These are phyloP conservation scores for Bombus pyrosoma DNA, from an alignment of 1,140 invertebrate species.

Conservation along the genomic window DNA sequence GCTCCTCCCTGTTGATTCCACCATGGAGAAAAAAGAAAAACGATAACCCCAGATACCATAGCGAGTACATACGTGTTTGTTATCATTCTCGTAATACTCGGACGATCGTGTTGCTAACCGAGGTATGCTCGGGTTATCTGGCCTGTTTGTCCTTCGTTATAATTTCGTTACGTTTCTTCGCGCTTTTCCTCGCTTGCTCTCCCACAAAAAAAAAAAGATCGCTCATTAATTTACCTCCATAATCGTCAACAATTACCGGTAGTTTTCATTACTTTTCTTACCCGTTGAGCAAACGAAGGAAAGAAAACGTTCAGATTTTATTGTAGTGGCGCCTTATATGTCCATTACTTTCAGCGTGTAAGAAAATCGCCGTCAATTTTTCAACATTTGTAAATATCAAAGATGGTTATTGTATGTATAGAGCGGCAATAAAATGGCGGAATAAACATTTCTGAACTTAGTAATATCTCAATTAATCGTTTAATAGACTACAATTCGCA, in stretches of 20 bases:
- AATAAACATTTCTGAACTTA: neutral
- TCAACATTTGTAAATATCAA: neutral
- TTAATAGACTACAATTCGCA: neutral
- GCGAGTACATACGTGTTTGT: slow-evolving; percentile 44
- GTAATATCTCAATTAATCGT: neutral
- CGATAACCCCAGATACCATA: slow-evolving; percentile 59
- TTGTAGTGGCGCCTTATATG: no score
- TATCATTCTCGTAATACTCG: slow-evolving; percentile 68
- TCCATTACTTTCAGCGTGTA: neutral
- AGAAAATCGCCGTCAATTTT: no score
- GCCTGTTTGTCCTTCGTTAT: slow-evolving; percentile 52
- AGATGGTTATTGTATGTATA: neutral
- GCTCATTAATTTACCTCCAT: neutral
- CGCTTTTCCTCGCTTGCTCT: neutral
- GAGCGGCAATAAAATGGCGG: neutral
- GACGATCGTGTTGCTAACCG: slow-evolving; percentile 69
- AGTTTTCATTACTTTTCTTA: neutral
- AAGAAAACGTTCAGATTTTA: neutral
- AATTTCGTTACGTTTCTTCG: slow-evolving; percentile 51
- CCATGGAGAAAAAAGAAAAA: slow-evolving; percentile 31
- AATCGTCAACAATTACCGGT: neutral
- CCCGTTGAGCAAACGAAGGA: neutral
- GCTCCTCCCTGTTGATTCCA: slow-evolving; percentile 33
- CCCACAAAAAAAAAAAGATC: neutral
- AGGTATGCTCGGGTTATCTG: slow-evolving; percentile 62